phyloP scores from a whole-genome alignment of 2,797 vertebrate species.

The Neopelma chrysocephalum region DNA sequence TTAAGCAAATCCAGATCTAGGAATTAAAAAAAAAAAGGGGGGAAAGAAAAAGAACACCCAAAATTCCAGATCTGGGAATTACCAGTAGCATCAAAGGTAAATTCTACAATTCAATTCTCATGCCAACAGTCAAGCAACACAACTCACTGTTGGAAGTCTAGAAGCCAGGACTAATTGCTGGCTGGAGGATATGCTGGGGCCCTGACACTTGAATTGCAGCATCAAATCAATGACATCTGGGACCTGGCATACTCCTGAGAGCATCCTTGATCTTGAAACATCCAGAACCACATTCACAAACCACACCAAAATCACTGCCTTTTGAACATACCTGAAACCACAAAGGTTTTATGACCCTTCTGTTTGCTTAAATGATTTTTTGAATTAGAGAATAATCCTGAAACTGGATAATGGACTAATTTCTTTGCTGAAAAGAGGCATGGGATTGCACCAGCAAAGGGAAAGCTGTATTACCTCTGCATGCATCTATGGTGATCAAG shows the following conservation, averaged over 20 bases:
- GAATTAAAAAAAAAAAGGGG: not conserved
- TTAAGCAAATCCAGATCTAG: not conserved
- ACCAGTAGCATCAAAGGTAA: not conserved
- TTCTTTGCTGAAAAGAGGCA: not conserved
- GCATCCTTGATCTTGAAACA: not conserved
- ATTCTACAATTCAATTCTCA: not conserved
- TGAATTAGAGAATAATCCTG: not conserved
- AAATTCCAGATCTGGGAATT: not conserved
- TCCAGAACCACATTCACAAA: not conserved
- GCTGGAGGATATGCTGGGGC: not conserved
- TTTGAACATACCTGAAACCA: not conserved
- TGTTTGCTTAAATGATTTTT: not conserved
- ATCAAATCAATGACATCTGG: constrained; percentile 22
- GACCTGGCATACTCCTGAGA: not conserved
- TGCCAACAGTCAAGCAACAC: not conserved
- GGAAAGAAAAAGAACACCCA: not conserved
- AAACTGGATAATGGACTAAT: constrained; percentile 54
- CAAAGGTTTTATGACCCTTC: not conserved
- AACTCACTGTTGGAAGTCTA: not conserved
- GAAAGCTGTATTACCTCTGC: not conserved
- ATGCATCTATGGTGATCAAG: not conserved
- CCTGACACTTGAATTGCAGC: not conserved
- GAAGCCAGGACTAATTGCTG: not conserved
- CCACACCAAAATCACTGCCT: not conserved
- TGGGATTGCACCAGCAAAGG: not conserved